phyloP scores from a whole-genome alignment of 2,797 vertebrate genomes.

The Esox lucius region DNA sequence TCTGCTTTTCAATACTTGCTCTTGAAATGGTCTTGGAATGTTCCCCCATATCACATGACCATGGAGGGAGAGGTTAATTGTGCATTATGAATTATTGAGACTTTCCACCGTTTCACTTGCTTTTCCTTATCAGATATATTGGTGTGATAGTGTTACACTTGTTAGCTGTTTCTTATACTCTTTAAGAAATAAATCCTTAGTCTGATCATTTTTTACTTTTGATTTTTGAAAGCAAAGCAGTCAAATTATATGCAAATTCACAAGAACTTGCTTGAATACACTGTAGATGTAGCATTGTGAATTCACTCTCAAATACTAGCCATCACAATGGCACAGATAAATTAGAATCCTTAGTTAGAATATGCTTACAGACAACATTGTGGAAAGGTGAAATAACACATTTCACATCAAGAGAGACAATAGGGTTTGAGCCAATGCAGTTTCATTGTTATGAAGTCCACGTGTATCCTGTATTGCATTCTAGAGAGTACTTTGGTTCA shows the following conservation, averaged over 20 bases:
- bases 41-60: not conserved
- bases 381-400: not conserved
- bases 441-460: slow-evolving; percentile 1
- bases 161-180: too few species aligned
- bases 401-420: not conserved
- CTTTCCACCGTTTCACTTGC: not conserved
- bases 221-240: too few species aligned
- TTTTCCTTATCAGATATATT: too few species aligned
- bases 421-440: not conserved
- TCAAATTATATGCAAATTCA: too few species aligned
- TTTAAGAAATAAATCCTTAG: too few species aligned
- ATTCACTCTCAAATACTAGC: not conserved
- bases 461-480: not conserved
- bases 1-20: not conserved
- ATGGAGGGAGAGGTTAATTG: not conserved
- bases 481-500: not conserved
- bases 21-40: slow-evolving; percentile 5
- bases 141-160: too few species aligned
- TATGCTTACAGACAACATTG: not conserved
- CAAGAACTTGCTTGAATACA: not conserved
- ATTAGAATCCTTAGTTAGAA: not conserved
- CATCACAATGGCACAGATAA: not conserved
- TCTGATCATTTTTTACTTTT: too few species aligned
- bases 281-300: not conserved
- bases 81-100: not conserved